Percentiles rank a stretch among this genome's conserved stretches.
Evolutionary conservation across 2,797 vertebrate genomes (phyloP).

Genomic region (Arctocebus calabarensis): DNA sequence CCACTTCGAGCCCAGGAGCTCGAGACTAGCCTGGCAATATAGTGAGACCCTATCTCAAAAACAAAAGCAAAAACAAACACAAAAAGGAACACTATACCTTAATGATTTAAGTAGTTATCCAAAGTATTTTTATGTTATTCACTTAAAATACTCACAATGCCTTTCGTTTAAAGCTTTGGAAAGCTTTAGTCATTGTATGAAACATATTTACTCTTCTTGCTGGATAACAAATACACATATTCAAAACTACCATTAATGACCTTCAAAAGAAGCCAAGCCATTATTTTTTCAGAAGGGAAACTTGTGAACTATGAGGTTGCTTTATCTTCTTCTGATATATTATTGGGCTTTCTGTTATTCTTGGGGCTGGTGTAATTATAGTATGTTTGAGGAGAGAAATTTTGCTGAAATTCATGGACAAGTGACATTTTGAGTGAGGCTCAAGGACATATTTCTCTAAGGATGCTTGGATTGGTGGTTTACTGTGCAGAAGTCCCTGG

Average conservation of each 20-base stretch:
- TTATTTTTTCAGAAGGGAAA: constrained; percentile 74
- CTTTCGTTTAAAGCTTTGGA: constrained; percentile 83
- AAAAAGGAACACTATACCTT: neutral
- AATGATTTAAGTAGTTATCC: neutral
- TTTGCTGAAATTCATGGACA: constrained; percentile 67
- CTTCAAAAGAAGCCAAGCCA: constrained; percentile 77
- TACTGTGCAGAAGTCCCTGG: neutral
- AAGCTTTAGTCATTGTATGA: constrained; percentile 83
- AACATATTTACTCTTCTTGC: constrained; percentile 82
- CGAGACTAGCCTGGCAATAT: neutral
- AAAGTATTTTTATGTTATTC: constrained; percentile 80
- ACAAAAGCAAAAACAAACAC: neutral
- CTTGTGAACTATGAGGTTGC: constrained; percentile 24
- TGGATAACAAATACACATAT: constrained; percentile 83
- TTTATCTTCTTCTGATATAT: constrained; percentile 62
- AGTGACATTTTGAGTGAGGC: constrained; percentile 55
- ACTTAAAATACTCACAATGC: constrained; percentile 82
- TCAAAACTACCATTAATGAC: constrained; percentile 79
- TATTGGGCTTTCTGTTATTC: constrained; percentile 30
- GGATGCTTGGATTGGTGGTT: neutral
- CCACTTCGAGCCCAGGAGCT: neutral
- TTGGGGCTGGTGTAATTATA: constrained; percentile 57
- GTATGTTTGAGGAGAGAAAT: constrained; percentile 79
- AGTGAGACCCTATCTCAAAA: neutral
- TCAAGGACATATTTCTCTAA: neutral